Conservation (phyloP, 2,888 invertebrate genomes). For the Oscheius sp. region DNA sequence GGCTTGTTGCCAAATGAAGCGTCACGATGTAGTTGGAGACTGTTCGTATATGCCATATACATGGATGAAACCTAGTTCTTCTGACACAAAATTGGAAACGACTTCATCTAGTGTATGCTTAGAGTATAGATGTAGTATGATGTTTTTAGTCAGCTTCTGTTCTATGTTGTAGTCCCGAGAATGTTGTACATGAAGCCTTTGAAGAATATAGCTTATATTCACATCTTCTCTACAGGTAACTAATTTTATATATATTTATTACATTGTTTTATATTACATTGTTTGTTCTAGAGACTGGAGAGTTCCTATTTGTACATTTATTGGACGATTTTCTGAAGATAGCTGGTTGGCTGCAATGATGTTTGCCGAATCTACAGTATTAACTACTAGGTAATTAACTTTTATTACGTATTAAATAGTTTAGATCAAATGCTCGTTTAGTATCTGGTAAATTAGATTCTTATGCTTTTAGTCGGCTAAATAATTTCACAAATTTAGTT, state of each 20-base stretch:
- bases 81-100: background rate
- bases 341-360: conserved; percentile 40
- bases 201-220: conserved; percentile 20
- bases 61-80: conserved; percentile 25
- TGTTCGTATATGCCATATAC: background rate
- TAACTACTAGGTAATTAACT: conserved; percentile 9
- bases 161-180: background rate
- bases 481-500: background rate
- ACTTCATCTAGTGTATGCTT: too few relatives aligned
- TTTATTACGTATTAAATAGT: too few relatives aligned
- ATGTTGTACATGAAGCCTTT: background rate
- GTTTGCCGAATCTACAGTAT: conserved; percentile 41
- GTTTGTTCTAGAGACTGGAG: conserved; percentile 45
- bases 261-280: background rate
- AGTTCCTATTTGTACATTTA: conserved; percentile 33
- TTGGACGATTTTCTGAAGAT: conserved; percentile 33
- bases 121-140: too few relatives aligned
- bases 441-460: background rate
- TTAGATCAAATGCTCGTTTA: conserved; percentile 11
- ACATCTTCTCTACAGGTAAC: conserved; percentile 26
- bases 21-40: conserved; percentile 5
- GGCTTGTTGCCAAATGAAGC: conserved; percentile 10
- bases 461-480: background rate
- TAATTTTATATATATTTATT: too few relatives aligned
- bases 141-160: too few relatives aligned